Conservation (phyloP, 2,797 vertebrate species). For the Nannoperca australis region DNA sequence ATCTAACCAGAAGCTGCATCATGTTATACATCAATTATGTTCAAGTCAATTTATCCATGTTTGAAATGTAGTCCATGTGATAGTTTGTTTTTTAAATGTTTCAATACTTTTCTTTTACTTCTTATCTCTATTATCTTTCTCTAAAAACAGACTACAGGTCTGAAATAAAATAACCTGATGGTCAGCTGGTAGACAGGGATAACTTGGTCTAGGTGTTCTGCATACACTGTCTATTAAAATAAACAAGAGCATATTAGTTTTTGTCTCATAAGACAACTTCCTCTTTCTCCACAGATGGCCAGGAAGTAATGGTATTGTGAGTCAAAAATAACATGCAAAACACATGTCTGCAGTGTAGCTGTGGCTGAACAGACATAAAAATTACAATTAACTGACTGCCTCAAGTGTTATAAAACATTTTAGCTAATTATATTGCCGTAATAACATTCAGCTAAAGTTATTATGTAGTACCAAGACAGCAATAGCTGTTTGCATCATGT, state of each 20-base stretch:
- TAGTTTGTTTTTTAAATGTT: background rate
- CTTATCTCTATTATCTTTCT: background rate
- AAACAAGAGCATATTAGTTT: conserved; percentile 6
- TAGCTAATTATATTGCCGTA: background rate
- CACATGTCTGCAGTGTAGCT: conserved; percentile 21
- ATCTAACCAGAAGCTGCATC: background rate
- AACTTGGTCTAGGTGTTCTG: background rate
- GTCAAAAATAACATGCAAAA: conserved; percentile 82
- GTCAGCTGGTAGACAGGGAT: background rate
- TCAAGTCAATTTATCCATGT: background rate
- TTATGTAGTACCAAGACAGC: background rate
- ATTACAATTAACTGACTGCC: background rate
- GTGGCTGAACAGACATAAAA: conserved; percentile 27
- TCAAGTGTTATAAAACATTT: background rate
- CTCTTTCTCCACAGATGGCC: conserved; percentile 85
- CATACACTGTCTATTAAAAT: background rate
- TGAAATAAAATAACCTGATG: background rate
- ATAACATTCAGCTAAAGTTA: background rate
- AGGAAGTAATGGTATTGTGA: conserved; percentile 74
- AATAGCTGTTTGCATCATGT: background rate
- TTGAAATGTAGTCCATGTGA: background rate
- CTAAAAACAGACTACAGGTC: background rate
- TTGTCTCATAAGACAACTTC: conserved; percentile 78
- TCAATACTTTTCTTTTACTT: no score
- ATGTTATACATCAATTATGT: background rate